Conservation (phyloP, 2,888 invertebrate species). For the Drosophila birchii region DNA sequence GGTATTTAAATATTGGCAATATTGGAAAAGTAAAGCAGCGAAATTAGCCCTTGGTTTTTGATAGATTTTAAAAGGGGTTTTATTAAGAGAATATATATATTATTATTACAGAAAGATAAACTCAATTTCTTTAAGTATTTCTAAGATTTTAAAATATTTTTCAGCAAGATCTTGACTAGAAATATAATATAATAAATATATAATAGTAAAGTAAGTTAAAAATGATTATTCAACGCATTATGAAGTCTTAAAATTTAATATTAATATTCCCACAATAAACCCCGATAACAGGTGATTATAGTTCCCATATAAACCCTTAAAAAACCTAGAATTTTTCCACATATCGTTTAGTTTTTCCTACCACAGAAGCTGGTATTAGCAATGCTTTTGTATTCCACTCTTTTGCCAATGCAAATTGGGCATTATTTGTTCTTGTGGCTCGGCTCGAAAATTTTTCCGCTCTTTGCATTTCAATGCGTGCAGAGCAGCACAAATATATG, state of each 20-base stretch:
- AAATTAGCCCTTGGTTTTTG: background rate
- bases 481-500: conserved; percentile 30
- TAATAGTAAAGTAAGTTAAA: background rate
- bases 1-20: background rate
- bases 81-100: too few relatives aligned
- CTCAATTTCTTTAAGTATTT: too few relatives aligned
- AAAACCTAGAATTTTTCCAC: conserved; percentile 3
- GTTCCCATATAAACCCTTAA: conserved; percentile 10
- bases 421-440: conserved; percentile 77
- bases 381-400: conserved; percentile 37
- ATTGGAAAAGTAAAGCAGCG: background rate
- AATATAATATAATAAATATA: too few relatives aligned
- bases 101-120: too few relatives aligned
- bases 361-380: conserved; percentile 52
- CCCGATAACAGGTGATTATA: conserved; percentile 28
- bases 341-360: conserved; percentile 52
- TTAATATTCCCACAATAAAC: background rate
- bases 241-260: background rate
- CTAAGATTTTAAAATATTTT: background rate
- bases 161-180: background rate
- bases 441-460: conserved; percentile 76
- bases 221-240: background rate
- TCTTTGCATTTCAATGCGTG: conserved; percentile 76
- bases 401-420: conserved; percentile 76
- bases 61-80: too few relatives aligned